These are phyloP conservation scores for Prolemur simus DNA, from an alignment of 2,113 vertebrate species.

Conservation along the genomic window DNA sequence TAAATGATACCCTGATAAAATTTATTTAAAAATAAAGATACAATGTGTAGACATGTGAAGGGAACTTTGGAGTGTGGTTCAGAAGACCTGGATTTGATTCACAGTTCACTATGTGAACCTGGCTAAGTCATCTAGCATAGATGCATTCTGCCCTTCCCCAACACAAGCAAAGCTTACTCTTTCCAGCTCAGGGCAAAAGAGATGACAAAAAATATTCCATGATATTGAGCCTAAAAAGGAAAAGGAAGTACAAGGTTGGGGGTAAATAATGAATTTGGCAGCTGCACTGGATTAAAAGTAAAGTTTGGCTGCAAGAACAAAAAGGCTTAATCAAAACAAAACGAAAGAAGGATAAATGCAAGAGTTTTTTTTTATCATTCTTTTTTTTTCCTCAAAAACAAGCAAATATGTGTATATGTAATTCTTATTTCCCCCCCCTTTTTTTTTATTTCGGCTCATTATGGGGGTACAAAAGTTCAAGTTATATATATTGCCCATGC, in stretches of 20 bases:
- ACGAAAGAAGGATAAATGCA: neutral
- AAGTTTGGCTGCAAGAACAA: neutral
- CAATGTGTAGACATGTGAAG: neutral
- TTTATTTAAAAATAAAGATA: neutral
- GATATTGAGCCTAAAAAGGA: neutral
- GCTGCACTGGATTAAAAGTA: neutral
- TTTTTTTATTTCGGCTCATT: too few relatives aligned
- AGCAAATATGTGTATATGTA: too few relatives aligned
- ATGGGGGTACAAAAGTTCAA: too few relatives aligned
- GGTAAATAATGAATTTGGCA: neutral
- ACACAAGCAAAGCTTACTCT: neutral
- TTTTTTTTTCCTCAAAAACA: too few relatives aligned
- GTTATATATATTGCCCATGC: too few relatives aligned
- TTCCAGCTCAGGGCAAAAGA: neutral
- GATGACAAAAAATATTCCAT: neutral
- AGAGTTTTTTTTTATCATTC: too few relatives aligned
- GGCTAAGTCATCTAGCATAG: neutral
- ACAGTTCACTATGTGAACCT: neutral
- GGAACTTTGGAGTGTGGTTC: neutral
- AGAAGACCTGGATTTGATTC: neutral
- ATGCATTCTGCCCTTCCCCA: neutral
- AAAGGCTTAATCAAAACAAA: neutral
- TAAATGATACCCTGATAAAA: neutral
- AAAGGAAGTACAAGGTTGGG: neutral
- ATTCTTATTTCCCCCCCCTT: too few relatives aligned